Percentiles rank a stretch among this genome's conserved stretches.
phyloP scores from a whole-genome alignment of 2,797 vertebrate genomes.

The Pangasius larnaudii region DNA sequence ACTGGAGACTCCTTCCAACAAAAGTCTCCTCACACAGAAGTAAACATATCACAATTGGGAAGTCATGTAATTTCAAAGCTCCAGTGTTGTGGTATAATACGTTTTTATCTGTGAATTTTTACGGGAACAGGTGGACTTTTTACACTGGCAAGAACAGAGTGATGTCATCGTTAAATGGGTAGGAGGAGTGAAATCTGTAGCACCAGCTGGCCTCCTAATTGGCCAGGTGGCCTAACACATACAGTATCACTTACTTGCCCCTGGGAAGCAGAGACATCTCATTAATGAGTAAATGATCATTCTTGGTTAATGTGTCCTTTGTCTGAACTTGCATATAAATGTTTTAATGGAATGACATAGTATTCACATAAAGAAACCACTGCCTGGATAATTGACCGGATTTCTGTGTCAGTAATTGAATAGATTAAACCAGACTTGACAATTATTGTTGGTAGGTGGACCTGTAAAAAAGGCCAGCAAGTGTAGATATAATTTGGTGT shows the following conservation, averaged over 20 bases:
- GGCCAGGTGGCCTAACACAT: slow-evolving; percentile 49
- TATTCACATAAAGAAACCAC: not conserved
- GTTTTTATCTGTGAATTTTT: not conserved
- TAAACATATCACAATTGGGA: not conserved
- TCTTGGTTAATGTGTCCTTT: slow-evolving; percentile 5
- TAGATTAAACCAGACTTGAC: not conserved
- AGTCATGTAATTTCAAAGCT: too few relatives aligned
- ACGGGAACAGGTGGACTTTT: slow-evolving; percentile 16
- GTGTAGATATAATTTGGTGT: not conserved
- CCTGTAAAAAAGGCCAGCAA: not conserved
- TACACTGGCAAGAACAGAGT: not conserved
- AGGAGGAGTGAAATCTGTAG: slow-evolving; percentile 18
- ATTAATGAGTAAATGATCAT: slow-evolving; percentile 23
- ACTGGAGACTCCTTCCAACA: slow-evolving; percentile 7
- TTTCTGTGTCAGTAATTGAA: not conserved
- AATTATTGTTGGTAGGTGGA: not conserved
- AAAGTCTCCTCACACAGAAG: not conserved
- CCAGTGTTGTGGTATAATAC: too few relatives aligned
- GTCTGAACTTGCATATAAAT: not conserved
- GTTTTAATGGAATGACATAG: slow-evolving; percentile 11
- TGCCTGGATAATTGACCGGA: not conserved
- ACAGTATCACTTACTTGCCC: slow-evolving; percentile 23
- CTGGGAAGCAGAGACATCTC: slow-evolving; percentile 19
- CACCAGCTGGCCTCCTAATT: slow-evolving; percentile 53
- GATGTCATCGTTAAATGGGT: slow-evolving; percentile 34